Percentiles rank a stretch among this genome's conserved stretches.
Evolutionary conservation across 1,140 invertebrate genomes (phyloP).

Genomic region (Cherax destructor): DNA sequence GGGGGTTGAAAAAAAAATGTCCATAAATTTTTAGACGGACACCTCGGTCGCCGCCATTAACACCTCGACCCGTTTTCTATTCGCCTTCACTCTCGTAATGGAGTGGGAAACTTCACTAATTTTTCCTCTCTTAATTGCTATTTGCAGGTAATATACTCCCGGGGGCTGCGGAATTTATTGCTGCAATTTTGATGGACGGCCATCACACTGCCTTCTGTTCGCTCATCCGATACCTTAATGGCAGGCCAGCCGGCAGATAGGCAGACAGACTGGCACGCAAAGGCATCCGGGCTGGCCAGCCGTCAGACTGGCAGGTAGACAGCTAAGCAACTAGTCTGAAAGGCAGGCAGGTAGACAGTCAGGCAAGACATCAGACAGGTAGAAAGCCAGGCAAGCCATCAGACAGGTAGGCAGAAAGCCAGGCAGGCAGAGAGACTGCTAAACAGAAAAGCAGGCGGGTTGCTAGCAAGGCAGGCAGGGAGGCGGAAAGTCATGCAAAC

Average conservation of each 20-base stretch:
- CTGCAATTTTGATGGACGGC: slow-evolving; percentile 24
- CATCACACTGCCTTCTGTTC: not conserved
- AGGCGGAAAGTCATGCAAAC: not conserved
- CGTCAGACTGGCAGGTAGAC: not conserved
- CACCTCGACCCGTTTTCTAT: slow-evolving; percentile 27
- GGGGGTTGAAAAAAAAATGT: no score
- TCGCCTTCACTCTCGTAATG: slow-evolving; percentile 38
- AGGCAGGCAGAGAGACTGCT: not conserved
- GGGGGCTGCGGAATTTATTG: slow-evolving; percentile 22
- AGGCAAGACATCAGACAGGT: no score
- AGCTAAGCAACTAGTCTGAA: no score
- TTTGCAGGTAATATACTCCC: slow-evolving; percentile 44
- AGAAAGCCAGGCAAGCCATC: no score
- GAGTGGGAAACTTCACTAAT: slow-evolving; percentile 59
- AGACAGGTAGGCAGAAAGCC: not conserved
- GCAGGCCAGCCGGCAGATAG: not conserved
- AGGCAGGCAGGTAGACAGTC: no score
- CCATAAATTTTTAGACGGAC: no score
- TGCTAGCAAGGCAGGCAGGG: not conserved
- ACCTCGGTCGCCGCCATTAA: not conserved
- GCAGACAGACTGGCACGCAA: not conserved
- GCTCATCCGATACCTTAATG: not conserved
- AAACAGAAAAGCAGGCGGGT: no score
- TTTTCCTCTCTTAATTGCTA: slow-evolving; percentile 55
- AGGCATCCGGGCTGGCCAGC: not conserved